Conservation (phyloP, 2,113 vertebrate genomes). For the Eudyptes chrysolophus region DNA sequence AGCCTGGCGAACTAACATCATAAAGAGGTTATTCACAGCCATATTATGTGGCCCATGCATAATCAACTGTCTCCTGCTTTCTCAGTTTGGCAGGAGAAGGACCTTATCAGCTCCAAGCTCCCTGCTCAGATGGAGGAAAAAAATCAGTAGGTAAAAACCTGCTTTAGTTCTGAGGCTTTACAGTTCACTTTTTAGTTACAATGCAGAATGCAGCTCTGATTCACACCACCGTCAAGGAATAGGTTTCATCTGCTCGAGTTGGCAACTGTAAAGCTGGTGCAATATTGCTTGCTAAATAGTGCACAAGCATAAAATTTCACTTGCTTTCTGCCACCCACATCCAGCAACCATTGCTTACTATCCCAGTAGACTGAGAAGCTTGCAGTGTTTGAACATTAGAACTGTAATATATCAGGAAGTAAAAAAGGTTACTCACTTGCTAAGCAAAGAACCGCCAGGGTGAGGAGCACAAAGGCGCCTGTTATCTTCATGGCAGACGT, state of each 20-base stretch:
- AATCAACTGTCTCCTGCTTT: neutral
- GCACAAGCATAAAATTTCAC: neutral
- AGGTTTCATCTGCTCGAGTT: neutral
- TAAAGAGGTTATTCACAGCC: neutral
- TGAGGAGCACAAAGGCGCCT: neutral
- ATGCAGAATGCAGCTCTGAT: neutral
- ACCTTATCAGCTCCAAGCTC: neutral
- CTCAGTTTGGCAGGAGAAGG: neutral
- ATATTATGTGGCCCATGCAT: neutral
- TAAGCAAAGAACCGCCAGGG: conserved; percentile 7
- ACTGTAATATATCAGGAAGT: neutral
- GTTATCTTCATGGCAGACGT: conserved; percentile 18
- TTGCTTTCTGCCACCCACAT: neutral
- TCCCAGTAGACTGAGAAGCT: neutral
- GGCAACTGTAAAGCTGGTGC: neutral
- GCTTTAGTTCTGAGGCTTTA: neutral
- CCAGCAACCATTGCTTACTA: neutral
- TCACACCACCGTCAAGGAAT: neutral
- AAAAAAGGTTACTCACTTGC: conserved; percentile 9
- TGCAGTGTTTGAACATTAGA: neutral
- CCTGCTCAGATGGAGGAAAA: neutral
- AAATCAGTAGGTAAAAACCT: neutral
- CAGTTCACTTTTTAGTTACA: neutral
- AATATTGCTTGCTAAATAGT: neutral
- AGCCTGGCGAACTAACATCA: neutral